phyloP scores from a whole-genome alignment of 2,113 vertebrate species.

The Salminus brasiliensis region DNA sequence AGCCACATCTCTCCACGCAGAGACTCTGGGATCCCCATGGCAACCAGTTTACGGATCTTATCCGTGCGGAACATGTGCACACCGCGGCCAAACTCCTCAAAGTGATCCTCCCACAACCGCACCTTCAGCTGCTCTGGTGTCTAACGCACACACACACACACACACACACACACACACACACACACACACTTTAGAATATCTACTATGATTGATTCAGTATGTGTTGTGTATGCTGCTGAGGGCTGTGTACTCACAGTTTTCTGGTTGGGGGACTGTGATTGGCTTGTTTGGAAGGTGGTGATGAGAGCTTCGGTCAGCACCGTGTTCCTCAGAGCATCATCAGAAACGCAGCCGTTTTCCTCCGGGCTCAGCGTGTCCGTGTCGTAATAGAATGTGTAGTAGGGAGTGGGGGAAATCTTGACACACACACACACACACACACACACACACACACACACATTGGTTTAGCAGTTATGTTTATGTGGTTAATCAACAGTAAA shows the following conservation, averaged over 20 bases:
- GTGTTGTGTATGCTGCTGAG: neutral
- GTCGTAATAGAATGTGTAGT: constrained; percentile 81
- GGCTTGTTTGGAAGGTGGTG: constrained; percentile 76
- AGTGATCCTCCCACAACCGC: constrained; percentile 89
- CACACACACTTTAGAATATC: neutral
- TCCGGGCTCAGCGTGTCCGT: constrained; percentile 62
- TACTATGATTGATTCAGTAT: too few relatives aligned
- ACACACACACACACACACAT: too few relatives aligned
- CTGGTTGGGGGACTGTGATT: constrained; percentile 65
- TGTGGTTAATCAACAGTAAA: too few relatives aligned
- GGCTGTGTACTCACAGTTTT: constrained; percentile 70
- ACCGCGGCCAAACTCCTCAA: constrained; percentile 86
- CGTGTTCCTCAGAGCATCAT: constrained; percentile 71
- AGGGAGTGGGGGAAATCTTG: constrained; percentile 65
- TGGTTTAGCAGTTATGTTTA: too few relatives aligned
- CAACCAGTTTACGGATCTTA: constrained; percentile 88
- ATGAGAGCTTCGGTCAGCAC: constrained; percentile 82
- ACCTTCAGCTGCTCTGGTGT: constrained; percentile 82
- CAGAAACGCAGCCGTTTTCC: constrained; percentile 57
- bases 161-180: constrained; percentile 28
- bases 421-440: constrained; percentile 10
- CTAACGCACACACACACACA: constrained; percentile 64
- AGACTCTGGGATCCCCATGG: constrained; percentile 92
- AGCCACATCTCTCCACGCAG: constrained; percentile 94
- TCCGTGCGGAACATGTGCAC: constrained; percentile 96